Evolutionary conservation across 2,113 vertebrate species (phyloP), one percentile per base, ranked within the genome.

Genomic region (Pao palembangensis): DNA sequence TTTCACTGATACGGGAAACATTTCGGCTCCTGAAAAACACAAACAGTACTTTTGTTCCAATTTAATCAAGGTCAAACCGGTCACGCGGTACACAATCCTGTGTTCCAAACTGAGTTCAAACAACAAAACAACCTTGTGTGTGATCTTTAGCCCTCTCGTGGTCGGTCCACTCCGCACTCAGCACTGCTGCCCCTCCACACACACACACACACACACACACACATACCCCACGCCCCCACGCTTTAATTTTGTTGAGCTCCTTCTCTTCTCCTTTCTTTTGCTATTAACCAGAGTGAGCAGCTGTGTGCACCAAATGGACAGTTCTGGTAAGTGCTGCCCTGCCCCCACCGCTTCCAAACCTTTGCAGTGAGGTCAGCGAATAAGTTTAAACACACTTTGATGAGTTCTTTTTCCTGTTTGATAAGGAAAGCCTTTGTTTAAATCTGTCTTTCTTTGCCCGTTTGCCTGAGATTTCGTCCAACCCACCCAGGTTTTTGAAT

Each of bases 231-330:
- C 51, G 16, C 15, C 23, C 14, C 23, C 15, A n/a, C 44, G n/a
- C 44, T n/a, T 47, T 67, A 67, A 76, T 75, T 68, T 68, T 75
- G 48, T 76, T n/a, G 8, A 70, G 63, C 63, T 69, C 72, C 48
- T 18, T 74, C 61, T 58, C 23, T 25, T n/a, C 51, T 18, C 51
- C 58, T 55, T 55, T 70, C 55, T 66, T 46, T 62, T 59, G 21
- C 62, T 20, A 51, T 65, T 48, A 75, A 61, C 78, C 61, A 23
- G 55, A 77, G 63, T 73, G 72, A 67, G 71, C 73, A 71, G 75
- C 82, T 79, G 70, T 82, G 75, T 84, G 86, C 86, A 61, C 72
- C 75, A 84, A 82, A 82, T 60, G 69, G 76, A 87, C 76, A 80
- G 69, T 70, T 19, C 62, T 31, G 20, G 31, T 5, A 1, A 2